Conservation (phyloP, 2,797 vertebrate species). For the Channallabes apus region DNA sequence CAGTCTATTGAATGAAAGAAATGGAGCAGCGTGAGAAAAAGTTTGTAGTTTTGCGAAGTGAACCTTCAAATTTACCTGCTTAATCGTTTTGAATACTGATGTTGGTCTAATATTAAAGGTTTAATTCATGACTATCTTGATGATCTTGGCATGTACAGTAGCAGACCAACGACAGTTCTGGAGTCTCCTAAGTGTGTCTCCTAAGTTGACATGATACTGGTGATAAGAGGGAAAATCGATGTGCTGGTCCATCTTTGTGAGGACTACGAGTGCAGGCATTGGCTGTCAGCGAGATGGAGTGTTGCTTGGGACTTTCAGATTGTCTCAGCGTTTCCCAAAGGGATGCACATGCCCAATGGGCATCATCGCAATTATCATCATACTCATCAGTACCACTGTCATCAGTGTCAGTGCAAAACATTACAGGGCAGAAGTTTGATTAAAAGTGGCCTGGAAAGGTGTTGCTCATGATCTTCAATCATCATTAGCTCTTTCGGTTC, state of each 20-base stretch:
- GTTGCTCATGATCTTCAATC: constrained; percentile 52
- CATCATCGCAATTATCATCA: constrained; percentile 55
- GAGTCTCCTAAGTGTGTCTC: constrained; percentile 26
- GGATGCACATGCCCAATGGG: constrained; percentile 39
- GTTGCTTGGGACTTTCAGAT: constrained; percentile 30
- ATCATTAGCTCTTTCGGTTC: constrained; percentile 36
- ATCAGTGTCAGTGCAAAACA: constrained; percentile 42
- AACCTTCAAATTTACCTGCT: neutral
- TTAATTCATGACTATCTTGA: neutral
- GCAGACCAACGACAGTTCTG: constrained; percentile 12
- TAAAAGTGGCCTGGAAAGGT: constrained; percentile 47
- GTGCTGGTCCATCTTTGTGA: constrained; percentile 33
- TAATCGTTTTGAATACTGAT: neutral
- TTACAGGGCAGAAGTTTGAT: constrained; percentile 50
- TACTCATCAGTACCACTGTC: constrained; percentile 41
- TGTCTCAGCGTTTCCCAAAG: constrained; percentile 39
- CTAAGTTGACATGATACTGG: constrained; percentile 33
- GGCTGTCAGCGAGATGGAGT: constrained; percentile 48
- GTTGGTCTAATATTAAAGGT: neutral
- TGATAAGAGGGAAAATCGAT: constrained; percentile 34
- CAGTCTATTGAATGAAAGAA: neutral
- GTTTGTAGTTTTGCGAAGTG: neutral
- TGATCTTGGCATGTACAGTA: neutral
- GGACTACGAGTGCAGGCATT: neutral
- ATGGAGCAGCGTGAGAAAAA: neutral